Percentiles rank a stretch among this genome's conserved stretches.
These are phyloP conservation scores for Atethmia centrago DNA, from an alignment of 2,888 invertebrate species.

Conservation along the genomic window DNA sequence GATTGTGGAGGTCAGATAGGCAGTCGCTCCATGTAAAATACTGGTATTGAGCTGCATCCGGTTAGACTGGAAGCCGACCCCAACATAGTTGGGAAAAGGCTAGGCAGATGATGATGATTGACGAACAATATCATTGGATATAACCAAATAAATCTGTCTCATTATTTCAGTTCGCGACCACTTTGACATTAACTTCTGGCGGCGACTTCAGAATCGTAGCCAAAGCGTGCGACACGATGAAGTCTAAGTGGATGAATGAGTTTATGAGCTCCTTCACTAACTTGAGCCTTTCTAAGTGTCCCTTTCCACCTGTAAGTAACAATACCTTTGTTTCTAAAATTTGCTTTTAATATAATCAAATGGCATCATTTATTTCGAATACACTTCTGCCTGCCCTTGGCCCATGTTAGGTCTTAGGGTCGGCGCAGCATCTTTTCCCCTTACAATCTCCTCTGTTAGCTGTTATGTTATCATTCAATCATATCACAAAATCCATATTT, in stretches of 20 bases:
- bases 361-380: no score
- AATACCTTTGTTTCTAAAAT: neutral
- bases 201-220: conserved; percentile 65
- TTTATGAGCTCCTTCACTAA: conserved; percentile 66
- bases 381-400: no score
- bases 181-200: conserved; percentile 58
- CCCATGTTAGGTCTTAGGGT: no score
- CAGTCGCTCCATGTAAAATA: no score
- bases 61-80: no score
- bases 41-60: no score
- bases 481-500: neutral
- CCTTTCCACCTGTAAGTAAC: conserved; percentile 65
- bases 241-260: conserved; percentile 66
- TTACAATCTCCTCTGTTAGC: neutral
- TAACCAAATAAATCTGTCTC: neutral
- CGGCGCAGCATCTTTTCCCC: neutral
- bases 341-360: neutral
- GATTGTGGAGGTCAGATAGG: no score
- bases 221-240: conserved; percentile 64
- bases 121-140: neutral
- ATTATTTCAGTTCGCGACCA: conserved; percentile 54
- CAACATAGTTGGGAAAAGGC: no score
- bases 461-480: neutral
- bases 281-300: conserved; percentile 58
- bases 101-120: no score